phyloP scores from a whole-genome alignment of 2,113 vertebrate species.

The Pterocles orientalis region DNA sequence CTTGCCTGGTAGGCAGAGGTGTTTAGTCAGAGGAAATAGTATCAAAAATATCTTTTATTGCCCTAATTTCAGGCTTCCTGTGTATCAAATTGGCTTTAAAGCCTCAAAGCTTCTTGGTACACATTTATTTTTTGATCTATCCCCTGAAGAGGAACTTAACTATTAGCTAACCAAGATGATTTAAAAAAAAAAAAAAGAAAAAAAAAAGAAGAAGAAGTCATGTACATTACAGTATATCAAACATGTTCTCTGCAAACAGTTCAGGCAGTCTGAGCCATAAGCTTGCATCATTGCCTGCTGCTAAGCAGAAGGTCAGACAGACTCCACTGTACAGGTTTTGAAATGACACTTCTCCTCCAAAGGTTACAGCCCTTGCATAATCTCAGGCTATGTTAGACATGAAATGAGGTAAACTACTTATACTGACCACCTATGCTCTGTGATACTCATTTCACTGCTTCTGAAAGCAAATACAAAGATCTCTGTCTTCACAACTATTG shows the following conservation, averaged over 20 bases:
- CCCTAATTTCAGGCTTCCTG: conserved; percentile 60
- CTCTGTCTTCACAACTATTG: background rate
- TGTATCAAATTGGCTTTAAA: conserved; percentile 21
- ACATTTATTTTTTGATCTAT: background rate
- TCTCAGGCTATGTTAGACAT: background rate
- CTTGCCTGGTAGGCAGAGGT: conserved; percentile 10
- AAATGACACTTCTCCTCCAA: background rate
- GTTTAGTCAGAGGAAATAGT: conserved; percentile 46
- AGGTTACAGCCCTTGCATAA: background rate
- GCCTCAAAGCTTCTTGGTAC: background rate
- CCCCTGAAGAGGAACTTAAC: conserved; percentile 14
- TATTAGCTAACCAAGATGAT: background rate
- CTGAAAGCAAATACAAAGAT: background rate
- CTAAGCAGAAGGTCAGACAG: background rate
- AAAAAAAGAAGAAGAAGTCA: background rate
- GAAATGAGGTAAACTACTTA: background rate
- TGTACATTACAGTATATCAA: background rate
- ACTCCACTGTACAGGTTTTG: background rate
- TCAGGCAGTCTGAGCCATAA: background rate
- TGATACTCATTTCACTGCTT: background rate
- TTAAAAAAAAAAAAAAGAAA: background rate
- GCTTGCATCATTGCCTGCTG: background rate
- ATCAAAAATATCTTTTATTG: conserved; percentile 37
- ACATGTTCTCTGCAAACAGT: background rate
- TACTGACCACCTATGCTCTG: background rate